phyloP scores from a whole-genome alignment of 2,888 invertebrate genomes.

The Parascotia fuliginaria region DNA sequence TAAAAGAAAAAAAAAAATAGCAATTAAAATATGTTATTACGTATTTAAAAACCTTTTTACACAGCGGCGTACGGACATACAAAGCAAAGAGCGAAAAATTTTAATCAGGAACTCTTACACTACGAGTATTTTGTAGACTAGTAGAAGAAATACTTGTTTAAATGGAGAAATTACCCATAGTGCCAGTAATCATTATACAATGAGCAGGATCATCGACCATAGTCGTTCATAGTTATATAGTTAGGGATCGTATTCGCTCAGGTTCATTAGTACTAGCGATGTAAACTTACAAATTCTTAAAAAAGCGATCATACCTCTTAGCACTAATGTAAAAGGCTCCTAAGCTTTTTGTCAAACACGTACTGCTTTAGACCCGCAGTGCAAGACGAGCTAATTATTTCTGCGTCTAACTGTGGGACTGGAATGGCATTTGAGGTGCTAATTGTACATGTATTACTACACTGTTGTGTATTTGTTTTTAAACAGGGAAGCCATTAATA shows the following conservation, averaged over 20 bases:
- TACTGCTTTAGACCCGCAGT: constrained; percentile 33
- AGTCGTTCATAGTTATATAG: too few species aligned
- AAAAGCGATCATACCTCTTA: too few species aligned
- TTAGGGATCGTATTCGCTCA: too few species aligned
- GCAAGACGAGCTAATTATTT: constrained; percentile 43
- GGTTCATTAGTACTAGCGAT: too few species aligned
- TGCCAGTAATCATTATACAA: too few species aligned
- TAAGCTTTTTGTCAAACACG: constrained; percentile 36
- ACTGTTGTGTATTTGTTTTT: constrained; percentile 20
- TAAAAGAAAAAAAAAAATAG: too few species aligned
- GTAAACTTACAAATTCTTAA: too few species aligned
- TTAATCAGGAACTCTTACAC: too few species aligned
- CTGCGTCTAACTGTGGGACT: constrained; percentile 48
- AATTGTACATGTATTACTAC: constrained; percentile 44
- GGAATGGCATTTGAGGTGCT: constrained; percentile 53
- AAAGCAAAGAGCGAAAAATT: neutral
- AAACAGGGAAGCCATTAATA: constrained; percentile 7
- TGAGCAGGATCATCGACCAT: too few species aligned
- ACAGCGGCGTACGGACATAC: neutral
- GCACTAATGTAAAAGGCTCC: constrained; percentile 7
- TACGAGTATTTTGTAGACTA: too few species aligned
- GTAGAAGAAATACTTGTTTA: too few species aligned
- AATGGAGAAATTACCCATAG: too few species aligned
- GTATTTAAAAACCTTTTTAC: neutral
- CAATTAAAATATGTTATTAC: neutral